These are phyloP conservation scores for Hypocryptadius cinnamomeus DNA, from an alignment of 2,113 vertebrate species.

Conservation along the genomic window DNA sequence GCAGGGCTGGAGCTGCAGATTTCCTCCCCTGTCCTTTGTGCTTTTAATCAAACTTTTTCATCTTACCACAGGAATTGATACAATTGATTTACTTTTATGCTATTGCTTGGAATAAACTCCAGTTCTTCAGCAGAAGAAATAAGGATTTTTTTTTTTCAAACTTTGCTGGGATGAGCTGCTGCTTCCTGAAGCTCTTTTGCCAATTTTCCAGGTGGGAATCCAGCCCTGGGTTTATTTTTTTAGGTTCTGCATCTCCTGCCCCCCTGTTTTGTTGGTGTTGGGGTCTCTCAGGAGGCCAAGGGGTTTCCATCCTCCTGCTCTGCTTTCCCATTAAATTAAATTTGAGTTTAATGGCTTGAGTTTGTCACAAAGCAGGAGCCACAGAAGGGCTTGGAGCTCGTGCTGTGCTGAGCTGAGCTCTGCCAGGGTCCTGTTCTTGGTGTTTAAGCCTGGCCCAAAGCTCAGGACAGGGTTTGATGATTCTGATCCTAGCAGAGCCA, in stretches of 20 bases:
- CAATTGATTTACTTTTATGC: background rate
- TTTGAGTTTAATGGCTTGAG: background rate
- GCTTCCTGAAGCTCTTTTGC: background rate
- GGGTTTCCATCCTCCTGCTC: background rate
- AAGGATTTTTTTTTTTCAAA: background rate
- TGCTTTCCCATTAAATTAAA: background rate
- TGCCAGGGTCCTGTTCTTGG: background rate
- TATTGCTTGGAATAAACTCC: background rate
- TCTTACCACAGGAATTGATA: background rate
- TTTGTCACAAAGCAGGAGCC: background rate
- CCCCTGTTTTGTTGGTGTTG: fast-evolving
- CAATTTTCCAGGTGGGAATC: fast-evolving
- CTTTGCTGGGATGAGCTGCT: background rate
- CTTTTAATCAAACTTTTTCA: background rate
- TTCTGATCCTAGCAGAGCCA: background rate
- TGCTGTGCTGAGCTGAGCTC: background rate
- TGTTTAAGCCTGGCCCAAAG: background rate
- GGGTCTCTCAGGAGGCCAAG: background rate
- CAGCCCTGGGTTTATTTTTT: background rate
- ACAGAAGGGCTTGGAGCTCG: background rate
- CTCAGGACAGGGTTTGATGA: fast-evolving
- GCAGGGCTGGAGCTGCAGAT: background rate
- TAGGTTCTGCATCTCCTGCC: background rate
- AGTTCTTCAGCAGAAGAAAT: background rate
- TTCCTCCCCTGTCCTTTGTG: background rate